These are phyloP conservation scores for Lutraria lutraria DNA, from an alignment of 2,888 invertebrate species.

Conservation along the genomic window DNA sequence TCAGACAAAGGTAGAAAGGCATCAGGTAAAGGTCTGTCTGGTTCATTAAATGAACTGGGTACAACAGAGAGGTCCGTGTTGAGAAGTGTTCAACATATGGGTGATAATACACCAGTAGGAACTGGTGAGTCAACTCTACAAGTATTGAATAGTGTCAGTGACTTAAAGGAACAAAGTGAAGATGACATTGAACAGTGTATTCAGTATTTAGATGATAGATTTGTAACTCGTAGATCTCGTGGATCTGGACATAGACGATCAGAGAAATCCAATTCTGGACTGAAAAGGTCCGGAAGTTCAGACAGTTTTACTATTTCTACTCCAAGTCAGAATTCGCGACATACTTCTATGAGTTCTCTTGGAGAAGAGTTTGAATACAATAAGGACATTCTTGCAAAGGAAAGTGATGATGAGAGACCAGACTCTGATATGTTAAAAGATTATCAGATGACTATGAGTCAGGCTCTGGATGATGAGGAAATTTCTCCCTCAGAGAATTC, in stretches of 20 bases:
- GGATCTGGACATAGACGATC: slow-evolving; percentile 61
- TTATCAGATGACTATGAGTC: slow-evolving; percentile 80
- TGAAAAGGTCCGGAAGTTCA: slow-evolving; percentile 72
- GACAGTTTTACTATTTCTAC: slow-evolving; percentile 82
- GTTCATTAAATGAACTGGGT: slow-evolving; percentile 48
- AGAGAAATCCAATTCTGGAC: slow-evolving; percentile 62
- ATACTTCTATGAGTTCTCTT: slow-evolving; percentile 78
- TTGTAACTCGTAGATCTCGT: slow-evolving; percentile 74
- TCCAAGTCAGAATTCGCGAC: slow-evolving; percentile 77
- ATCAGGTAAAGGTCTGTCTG: slow-evolving; percentile 27
- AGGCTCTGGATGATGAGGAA: slow-evolving; percentile 74
- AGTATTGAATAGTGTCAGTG: slow-evolving; percentile 75
- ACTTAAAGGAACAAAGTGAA: slow-evolving; percentile 64
- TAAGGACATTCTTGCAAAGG: slow-evolving; percentile 67
- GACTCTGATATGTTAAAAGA: slow-evolving; percentile 79
- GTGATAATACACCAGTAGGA: slow-evolving; percentile 65
- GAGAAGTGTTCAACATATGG: slow-evolving; percentile 73
- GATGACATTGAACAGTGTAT: slow-evolving; percentile 67
- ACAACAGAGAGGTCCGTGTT: slow-evolving; percentile 74
- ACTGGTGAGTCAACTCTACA: slow-evolving; percentile 71
- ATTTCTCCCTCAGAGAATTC: slow-evolving; percentile 48
- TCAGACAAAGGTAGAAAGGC: slow-evolving; percentile 13
- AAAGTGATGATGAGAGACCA: slow-evolving; percentile 74
- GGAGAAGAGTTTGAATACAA: slow-evolving; percentile 74
- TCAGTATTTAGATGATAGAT: slow-evolving; percentile 78